These are phyloP conservation scores for Crenichthys baileyi DNA, from an alignment of 2,797 vertebrate genomes.

Conservation along the genomic window DNA sequence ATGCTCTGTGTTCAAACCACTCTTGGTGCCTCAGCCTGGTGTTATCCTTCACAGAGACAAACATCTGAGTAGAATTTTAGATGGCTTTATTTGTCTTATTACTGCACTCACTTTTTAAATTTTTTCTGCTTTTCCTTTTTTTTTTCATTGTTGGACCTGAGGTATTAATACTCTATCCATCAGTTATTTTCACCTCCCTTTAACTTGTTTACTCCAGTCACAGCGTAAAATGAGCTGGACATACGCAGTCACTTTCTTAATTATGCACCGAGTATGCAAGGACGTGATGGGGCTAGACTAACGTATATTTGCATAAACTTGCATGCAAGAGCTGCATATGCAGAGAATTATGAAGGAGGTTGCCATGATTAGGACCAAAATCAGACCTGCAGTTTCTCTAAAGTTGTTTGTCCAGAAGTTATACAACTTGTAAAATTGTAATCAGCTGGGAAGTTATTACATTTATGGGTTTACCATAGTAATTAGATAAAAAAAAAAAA, in stretches of 20 bases:
- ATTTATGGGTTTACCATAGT: background rate
- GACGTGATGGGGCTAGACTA: background rate
- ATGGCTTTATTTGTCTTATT: background rate
- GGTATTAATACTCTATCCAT: background rate
- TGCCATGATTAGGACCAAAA: background rate
- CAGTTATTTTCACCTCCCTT: background rate
- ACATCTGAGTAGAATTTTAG: background rate
- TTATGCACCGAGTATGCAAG: background rate
- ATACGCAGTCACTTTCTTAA: background rate
- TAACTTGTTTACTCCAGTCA: too few species aligned
- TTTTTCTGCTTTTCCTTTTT: background rate
- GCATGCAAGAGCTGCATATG: background rate
- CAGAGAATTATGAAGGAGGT: background rate
- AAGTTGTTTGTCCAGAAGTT: background rate
- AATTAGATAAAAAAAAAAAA: too few species aligned
- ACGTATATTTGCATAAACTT: slow-evolving; percentile 2
- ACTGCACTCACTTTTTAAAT: background rate
- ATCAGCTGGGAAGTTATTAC: background rate
- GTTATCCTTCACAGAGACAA: background rate
- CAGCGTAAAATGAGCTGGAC: background rate
- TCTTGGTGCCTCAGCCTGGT: background rate
- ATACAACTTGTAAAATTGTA: background rate
- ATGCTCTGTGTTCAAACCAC: background rate
- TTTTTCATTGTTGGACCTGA: background rate
- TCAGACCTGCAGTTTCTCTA: background rate